Conservation (phyloP, 2,113 vertebrate species). For the Tapirus terrestris region DNA sequence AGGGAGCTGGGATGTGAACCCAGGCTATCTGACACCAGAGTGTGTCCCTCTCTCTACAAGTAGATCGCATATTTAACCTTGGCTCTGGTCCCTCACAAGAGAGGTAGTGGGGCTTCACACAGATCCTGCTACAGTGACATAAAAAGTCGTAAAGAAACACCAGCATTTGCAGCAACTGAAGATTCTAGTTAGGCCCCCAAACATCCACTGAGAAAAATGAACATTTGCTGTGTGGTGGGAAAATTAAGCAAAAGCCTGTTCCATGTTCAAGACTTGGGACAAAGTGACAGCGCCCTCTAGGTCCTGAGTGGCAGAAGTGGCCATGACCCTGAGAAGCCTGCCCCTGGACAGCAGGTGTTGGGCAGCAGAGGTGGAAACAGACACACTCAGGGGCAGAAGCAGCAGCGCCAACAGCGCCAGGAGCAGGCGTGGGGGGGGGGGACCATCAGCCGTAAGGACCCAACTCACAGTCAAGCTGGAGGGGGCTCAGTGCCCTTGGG, state of each 20-base stretch:
- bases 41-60: not conserved
- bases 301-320: not conserved
- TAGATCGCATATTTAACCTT: not conserved
- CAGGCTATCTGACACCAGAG: not conserved
- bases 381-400: not conserved
- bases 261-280: not conserved
- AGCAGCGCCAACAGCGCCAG: not conserved
- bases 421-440: not conserved
- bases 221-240: too few species aligned
- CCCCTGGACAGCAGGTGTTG: not conserved
- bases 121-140: not conserved
- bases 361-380: not conserved
- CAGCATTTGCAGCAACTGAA: not conserved
- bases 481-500: rapidly evolving
- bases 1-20: not conserved
- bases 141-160: not conserved
- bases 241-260: not conserved
- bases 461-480: not conserved
- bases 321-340: rapidly evolving
- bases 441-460: rapidly evolving
- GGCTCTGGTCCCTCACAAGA: not conserved
- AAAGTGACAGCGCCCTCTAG: not conserved
- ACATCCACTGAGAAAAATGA: not conserved
- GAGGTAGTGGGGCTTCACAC: not conserved
- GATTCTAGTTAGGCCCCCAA: not conserved